Conservation (phyloP, 2,797 vertebrate genomes). For the Dallia pectoralis region DNA sequence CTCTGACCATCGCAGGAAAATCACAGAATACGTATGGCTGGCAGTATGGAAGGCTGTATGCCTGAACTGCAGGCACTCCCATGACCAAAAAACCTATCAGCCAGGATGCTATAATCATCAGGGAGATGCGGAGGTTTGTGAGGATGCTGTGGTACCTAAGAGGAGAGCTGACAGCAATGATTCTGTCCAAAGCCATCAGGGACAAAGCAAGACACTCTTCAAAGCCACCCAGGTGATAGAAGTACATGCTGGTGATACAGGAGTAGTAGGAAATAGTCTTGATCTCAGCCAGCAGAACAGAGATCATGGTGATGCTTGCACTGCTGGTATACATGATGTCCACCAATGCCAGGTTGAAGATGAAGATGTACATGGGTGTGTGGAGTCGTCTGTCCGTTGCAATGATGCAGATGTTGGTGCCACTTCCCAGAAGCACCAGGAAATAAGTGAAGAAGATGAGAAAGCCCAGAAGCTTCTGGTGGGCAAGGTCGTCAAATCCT, state of each 20-base stretch:
- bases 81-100: background rate
- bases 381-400: constrained; percentile 35
- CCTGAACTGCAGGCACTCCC: constrained; percentile 5
- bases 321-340: constrained; percentile 39
- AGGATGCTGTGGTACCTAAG: constrained; percentile 42
- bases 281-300: constrained; percentile 30
- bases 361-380: constrained; percentile 49
- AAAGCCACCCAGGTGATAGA: constrained; percentile 36
- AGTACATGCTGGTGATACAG: constrained; percentile 30
- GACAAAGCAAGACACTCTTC: constrained; percentile 21
- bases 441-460: constrained; percentile 35
- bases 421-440: constrained; percentile 31
- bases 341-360: constrained; percentile 43
- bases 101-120: constrained; percentile 24
- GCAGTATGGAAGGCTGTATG: constrained; percentile 34
- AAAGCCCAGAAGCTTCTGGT: constrained; percentile 39
- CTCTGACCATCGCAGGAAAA: constrained; percentile 33
- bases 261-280: constrained; percentile 39
- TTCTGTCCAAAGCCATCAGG: constrained; percentile 42
- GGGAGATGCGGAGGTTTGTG: constrained; percentile 22
- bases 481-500: constrained; percentile 37
- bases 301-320: constrained; percentile 37
- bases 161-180: constrained; percentile 34
- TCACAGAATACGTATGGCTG: constrained; percentile 44
- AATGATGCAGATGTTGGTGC: constrained; percentile 39